Base-by-base conservation (phyloP, 2,113 vertebrate species). In the Conger conger region DNA sequence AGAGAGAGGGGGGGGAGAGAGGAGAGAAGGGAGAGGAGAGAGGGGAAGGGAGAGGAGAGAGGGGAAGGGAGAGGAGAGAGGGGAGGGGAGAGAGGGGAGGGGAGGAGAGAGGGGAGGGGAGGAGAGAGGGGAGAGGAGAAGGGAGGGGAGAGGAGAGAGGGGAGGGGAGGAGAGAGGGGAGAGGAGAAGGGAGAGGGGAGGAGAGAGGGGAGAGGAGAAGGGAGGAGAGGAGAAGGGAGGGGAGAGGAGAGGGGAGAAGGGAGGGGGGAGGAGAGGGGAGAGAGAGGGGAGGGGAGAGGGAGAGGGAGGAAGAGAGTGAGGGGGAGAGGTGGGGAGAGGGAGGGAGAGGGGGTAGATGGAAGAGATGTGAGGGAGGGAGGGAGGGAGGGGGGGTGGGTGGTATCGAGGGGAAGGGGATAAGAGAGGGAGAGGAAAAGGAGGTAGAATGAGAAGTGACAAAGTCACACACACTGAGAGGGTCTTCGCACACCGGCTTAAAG, bases 361-460 rank as follows among this genome's bases (percentile, higher is more conserved):
- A 23, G 60, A 9, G 5, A n/a, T 1, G 20, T 68, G 20, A 33
- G 8, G 37, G 60, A 11, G 79, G 42, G 38, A 38, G 40, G 4
- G 18, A 63, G 20, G 27, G 23, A 50, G 33, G 50, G 30, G 15
- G 27, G 45, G 13, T 33, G 30, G 53, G 27, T 54, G 60, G 60
- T 5, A 23, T 20, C 4, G 5, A n/a, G 4, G 20, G 27, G 20
- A 33, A 2, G 37, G 60, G n/a, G n/a, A n/a, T n/a, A n/a, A 11
- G 79, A 63, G 38, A 38, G 40, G 4, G 18, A 63, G 20, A 63
- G 23, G 57, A 60, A 27, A 60, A 60, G 57, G 57, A 42, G 83
- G 73, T 50, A 78, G 42, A 78, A 23, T 37, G 83, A 33, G 83
- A 35, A 77, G 38, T 63, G 36, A 27, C 54, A 27, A 81, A 60